These are phyloP conservation scores for Leptinotarsa haldemani DNA, from an alignment of 2,888 invertebrate genomes.

Conservation along the genomic window DNA sequence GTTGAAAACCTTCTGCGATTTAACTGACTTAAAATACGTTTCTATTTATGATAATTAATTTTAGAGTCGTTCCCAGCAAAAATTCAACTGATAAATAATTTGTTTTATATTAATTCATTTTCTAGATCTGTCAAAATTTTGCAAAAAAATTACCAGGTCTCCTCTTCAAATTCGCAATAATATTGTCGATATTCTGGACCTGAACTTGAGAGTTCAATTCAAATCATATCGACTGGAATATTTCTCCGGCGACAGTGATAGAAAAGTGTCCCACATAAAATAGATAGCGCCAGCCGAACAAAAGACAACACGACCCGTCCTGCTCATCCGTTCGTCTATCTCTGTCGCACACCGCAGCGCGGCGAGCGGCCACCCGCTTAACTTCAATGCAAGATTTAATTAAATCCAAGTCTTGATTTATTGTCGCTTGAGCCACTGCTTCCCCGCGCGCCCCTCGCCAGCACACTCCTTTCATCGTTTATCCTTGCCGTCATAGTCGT, in stretches of 20 bases:
- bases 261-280: conserved; percentile 18
- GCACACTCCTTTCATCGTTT: conserved; percentile 51
- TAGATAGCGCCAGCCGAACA: conserved; percentile 12
- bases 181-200: not conserved
- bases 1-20: too few species aligned
- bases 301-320: conserved; percentile 39
- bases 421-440: conserved; percentile 64
- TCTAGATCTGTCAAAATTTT: too few species aligned
- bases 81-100: too few species aligned
- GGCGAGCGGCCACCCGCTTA: conserved; percentile 67
- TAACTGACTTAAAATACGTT: too few species aligned
- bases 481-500: conserved; percentile 39
- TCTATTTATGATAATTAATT: too few species aligned
- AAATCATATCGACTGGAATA: conserved; percentile 9
- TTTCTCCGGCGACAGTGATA: not conserved
- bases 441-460: conserved; percentile 34
- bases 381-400: conserved; percentile 70
- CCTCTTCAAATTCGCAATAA: too few species aligned
- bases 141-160: too few species aligned
- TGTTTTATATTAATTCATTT: too few species aligned
- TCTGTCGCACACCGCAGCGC: conserved; percentile 63
- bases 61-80: too few species aligned
- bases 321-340: conserved; percentile 41
- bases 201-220: too few species aligned
- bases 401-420: conserved; percentile 70